Evolutionary conservation across 1,140 invertebrate species (phyloP).

Genomic region (Odontomachus brunneus): DNA sequence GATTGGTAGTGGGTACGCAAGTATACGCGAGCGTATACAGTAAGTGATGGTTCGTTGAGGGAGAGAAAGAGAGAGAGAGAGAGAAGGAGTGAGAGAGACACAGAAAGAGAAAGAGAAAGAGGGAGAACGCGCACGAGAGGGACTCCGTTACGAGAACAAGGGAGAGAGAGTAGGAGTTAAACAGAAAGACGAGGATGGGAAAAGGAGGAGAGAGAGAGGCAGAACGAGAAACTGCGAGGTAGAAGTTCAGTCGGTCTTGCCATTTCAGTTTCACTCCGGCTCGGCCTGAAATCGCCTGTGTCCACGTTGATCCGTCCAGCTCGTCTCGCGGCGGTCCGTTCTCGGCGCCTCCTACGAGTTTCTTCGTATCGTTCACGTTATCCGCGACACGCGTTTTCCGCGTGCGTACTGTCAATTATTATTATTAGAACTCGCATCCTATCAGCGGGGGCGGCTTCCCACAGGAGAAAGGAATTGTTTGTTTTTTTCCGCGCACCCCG

Average conservation of each 20-base stretch:
- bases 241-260: constrained; percentile 62
- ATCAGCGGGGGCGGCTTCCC: constrained; percentile 1
- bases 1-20: constrained; percentile 42
- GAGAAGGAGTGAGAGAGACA: neutral
- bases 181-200: constrained; percentile 18
- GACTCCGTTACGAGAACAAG: neutral
- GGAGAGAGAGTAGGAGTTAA: constrained; percentile 28
- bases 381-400: too few species aligned
- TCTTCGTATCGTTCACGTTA: neutral
- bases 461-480: constrained; percentile 43
- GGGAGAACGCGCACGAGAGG: neutral
- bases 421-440: too few species aligned
- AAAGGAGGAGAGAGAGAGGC: constrained; percentile 23
- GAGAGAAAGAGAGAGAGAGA: constrained; percentile 1
- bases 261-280: constrained; percentile 72
- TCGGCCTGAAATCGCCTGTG: constrained; percentile 67
- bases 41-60: constrained; percentile 53
- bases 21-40: constrained; percentile 7
- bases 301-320: constrained; percentile 42
- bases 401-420: too few species aligned
- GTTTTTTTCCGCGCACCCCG: constrained; percentile 4
- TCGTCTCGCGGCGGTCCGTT: constrained; percentile 17
- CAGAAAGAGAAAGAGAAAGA: neutral
- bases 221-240: constrained; percentile 30
- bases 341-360: neutral